Evolutionary conservation across 2,888 invertebrate species (phyloP).

Genomic region (Cyclophora punctaria): DNA sequence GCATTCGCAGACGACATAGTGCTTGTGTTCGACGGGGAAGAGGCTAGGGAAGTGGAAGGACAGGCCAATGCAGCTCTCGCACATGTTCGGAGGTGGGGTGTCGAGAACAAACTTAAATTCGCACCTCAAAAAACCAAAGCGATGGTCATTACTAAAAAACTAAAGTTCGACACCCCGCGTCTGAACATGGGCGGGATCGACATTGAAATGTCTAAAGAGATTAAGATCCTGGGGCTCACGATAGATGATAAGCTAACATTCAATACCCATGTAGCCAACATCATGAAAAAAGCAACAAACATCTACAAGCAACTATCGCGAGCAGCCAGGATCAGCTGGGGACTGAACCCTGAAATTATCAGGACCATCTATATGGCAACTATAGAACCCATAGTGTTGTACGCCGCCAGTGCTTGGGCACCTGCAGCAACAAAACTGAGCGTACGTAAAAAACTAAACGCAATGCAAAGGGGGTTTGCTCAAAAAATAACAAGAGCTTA

Average conservation of each 20-base stretch:
- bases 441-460: background rate
- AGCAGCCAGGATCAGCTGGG: no score
- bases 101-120: background rate
- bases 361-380: background rate
- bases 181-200: slow-evolving; percentile 1
- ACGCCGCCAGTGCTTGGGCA: background rate
- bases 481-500: slow-evolving; percentile 8
- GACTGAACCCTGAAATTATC: background rate
- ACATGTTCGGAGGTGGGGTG: background rate
- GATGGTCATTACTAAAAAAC: slow-evolving; percentile 1
- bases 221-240: background rate
- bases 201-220: background rate
- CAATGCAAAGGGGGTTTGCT: slow-evolving; percentile 9
- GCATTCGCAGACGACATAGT: slow-evolving; percentile 5
- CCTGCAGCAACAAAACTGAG: background rate
- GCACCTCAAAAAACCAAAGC: background rate
- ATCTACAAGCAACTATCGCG: no score
- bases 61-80: background rate
- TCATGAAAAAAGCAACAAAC: no score
- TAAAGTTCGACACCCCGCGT: slow-evolving; percentile 1
- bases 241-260: no score
- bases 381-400: background rate
- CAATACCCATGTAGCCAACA: no score
- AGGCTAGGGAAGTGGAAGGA: background rate
- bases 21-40: background rate